Base-by-base conservation (phyloP, 2,113 vertebrate species). In the Ameiurus melas region DNA sequence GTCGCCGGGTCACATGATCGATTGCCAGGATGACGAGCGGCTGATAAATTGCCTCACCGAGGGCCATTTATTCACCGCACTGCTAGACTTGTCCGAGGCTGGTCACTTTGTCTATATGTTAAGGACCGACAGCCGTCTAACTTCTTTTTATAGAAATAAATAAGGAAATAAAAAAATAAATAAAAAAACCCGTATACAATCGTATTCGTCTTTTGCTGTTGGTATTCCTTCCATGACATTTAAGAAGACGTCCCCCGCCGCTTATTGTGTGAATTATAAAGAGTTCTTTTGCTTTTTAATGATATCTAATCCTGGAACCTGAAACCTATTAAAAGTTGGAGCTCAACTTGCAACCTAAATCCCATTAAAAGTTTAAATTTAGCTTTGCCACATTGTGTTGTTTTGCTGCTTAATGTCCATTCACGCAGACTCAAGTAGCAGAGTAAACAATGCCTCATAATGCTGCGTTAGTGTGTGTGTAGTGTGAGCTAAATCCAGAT, bases 1-100 rank as follows among this genome's bases (percentile, higher is more conserved):
- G 84, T 70, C 82, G 57, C 85, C 55, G 36, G 87, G 87, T 88
- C 89, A 88, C 75, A 71, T 90, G 87, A 88, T 90, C 89, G 82
- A 90, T 90, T 60, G 71, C 66, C 39, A 71, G 85, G 84, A 80
- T 86, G 87, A 90, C 78, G 82, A 58, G 51, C 14, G 30, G 57
- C 87, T 79, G 87, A 80, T 90, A 22, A 62, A 86, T 79, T 79
- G 64, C 75, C 71, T 71, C 80, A 2, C 57, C 36, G n/a, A 62
- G 62, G 71, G 27, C 33, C 62, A 10, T 79, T 79, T 87, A 60
- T 68, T 87, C 36, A 75, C 53, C 39, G n/a, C n/a, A 25, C 66
- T 33, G 19, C 39, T 27, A 87, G 68, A 83, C 66, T 20, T 60
- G 39, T 20, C 51, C n/a, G 25, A 80, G 51, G 16, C 43, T 82